These are phyloP conservation scores for Drosophila anomalata DNA, from an alignment of 2,888 invertebrate genomes.

Conservation along the genomic window DNA sequence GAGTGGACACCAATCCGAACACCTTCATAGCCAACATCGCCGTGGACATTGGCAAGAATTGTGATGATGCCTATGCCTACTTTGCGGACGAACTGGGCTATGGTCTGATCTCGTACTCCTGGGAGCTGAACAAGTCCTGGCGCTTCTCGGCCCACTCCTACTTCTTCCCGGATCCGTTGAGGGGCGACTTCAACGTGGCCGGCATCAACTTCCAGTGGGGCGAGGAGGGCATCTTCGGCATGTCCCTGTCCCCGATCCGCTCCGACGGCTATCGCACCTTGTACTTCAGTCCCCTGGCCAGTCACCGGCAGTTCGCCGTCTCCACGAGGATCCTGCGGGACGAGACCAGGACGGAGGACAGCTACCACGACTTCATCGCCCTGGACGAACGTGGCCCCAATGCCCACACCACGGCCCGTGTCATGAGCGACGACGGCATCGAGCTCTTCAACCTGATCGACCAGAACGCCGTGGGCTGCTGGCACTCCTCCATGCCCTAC, in stretches of 20 bases:
- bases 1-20: constrained; percentile 89
- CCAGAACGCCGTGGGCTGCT: constrained; percentile 92
- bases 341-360: constrained; percentile 87
- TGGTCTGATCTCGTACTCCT: constrained; percentile 91
- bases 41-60: constrained; percentile 90
- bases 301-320: constrained; percentile 91
- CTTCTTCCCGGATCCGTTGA: constrained; percentile 92
- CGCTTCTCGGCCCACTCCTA: constrained; percentile 90
- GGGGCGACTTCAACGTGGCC: constrained; percentile 91
- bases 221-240: constrained; percentile 92
- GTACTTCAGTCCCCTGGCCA: constrained; percentile 92
- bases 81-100: constrained; percentile 93
- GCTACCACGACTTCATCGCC: constrained; percentile 88
- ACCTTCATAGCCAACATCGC: constrained; percentile 95
- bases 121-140: constrained; percentile 91
- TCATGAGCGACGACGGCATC: constrained; percentile 90
- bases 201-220: constrained; percentile 94
- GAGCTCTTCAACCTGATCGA: constrained; percentile 92
- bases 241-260: constrained; percentile 88
- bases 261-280: constrained; percentile 89
- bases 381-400: constrained; percentile 87
- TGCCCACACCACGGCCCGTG: constrained; percentile 89
- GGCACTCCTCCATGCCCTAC: constrained; percentile 89
- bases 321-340: constrained; percentile 90
- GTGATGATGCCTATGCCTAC: constrained; percentile 91